Conservation (phyloP, 2,797 vertebrate genomes). For the Pelobates cultripes region DNA sequence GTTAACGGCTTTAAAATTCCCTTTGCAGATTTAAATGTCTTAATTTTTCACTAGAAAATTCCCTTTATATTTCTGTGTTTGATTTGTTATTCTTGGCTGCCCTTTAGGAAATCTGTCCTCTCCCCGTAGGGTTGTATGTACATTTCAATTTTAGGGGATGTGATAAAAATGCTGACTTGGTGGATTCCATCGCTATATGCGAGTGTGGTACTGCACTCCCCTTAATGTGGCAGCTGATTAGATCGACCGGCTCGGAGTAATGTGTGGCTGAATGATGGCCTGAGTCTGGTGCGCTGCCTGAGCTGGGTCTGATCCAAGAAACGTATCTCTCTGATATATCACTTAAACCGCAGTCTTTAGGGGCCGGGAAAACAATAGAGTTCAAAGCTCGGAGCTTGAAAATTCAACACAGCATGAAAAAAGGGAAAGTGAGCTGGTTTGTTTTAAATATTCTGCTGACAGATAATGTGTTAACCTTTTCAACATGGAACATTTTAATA, state of each 20-base stretch:
- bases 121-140: neutral
- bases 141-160: neutral
- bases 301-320: slow-evolving; percentile 36
- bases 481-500: neutral
- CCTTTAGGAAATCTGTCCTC: neutral
- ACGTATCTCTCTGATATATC: slow-evolving; percentile 19
- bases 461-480: slow-evolving; percentile 31
- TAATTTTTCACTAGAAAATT: neutral
- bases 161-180: neutral
- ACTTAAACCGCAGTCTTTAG: slow-evolving; percentile 28
- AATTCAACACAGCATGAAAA: neutral
- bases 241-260: too few relatives aligned
- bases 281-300: neutral
- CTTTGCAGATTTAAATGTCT: too few relatives aligned
- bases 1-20: too few relatives aligned
- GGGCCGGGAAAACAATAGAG: slow-evolving; percentile 43
- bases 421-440: slow-evolving; percentile 36
- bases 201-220: neutral
- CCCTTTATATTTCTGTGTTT: neutral
- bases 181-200: neutral
- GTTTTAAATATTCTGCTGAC: slow-evolving; percentile 9
- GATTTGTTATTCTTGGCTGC: neutral
- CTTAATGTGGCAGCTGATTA: too few relatives aligned
- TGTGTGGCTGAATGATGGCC: too few relatives aligned
- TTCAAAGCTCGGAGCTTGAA: slow-evolving; percentile 46